These are phyloP conservation scores for Ctenodactylus gundi DNA, from an alignment of 2,113 vertebrate species.

Conservation along the genomic window DNA sequence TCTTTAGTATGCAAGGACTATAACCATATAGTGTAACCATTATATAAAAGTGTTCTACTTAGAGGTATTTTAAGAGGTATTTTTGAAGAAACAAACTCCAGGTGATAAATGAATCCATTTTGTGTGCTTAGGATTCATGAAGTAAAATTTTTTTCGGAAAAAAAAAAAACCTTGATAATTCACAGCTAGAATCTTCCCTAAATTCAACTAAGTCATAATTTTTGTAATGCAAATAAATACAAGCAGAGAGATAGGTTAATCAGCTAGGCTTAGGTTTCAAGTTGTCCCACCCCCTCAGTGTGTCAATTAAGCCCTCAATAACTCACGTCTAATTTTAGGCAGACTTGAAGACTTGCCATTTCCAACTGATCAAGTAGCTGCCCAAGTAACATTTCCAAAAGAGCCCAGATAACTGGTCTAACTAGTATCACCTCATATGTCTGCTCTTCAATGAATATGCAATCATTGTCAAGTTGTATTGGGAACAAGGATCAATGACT, in stretches of 20 bases:
- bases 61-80: not conserved
- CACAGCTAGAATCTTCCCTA: constrained; percentile 16
- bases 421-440: not conserved
- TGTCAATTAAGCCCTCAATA: not conserved
- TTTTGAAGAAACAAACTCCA: constrained; percentile 38
- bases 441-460: not conserved
- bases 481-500: not conserved
- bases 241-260: not conserved
- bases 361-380: not conserved
- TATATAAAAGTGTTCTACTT: constrained; percentile 37
- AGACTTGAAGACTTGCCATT: not conserved
- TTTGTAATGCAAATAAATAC: not conserved
- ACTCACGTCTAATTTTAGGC: not conserved
- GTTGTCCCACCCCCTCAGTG: not conserved
- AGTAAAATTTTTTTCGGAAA: not conserved
- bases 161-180: constrained; percentile 35
- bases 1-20: not conserved
- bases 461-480: not conserved
- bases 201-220: constrained; percentile 13
- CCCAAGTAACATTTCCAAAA: not conserved
- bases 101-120: not conserved
- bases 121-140: constrained; percentile 25
- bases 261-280: not conserved
- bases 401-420: not conserved
- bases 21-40: not conserved